A percentile compares a stretch with the other conserved stretches of the same genome.
Evolutionary conservation across 1,140 invertebrate genomes (phyloP).

Genomic region (Chymomyza costata): DNA sequence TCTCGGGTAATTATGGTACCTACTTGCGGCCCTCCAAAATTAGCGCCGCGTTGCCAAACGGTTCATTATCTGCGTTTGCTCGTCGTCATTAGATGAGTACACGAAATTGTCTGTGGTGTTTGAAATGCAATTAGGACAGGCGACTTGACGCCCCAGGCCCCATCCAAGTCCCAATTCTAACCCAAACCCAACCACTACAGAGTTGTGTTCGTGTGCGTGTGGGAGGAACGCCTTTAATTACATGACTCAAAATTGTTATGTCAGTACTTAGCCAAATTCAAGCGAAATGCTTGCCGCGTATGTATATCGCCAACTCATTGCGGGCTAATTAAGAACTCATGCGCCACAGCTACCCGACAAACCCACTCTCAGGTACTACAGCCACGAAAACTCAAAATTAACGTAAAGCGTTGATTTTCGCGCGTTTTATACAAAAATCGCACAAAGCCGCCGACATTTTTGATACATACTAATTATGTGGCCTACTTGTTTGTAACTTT

Average conservation of each 20-base stretch:
- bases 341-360: constrained; percentile 29
- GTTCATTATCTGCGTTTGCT: constrained; percentile 52
- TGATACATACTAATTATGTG: too few relatives aligned
- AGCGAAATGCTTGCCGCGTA: constrained; percentile 30
- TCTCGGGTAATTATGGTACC: constrained; percentile 45
- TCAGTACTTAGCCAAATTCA: constrained; percentile 13
- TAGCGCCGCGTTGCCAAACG: constrained; percentile 46
- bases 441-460: too few relatives aligned
- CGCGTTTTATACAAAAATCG: constrained; percentile 37
- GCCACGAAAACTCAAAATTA: constrained; percentile 11
- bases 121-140: constrained; percentile 56
- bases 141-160: constrained; percentile 12
- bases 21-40: constrained; percentile 34
- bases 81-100: constrained; percentile 45
- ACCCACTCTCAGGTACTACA: constrained; percentile 19
- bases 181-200: constrained; percentile 5
- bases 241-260: constrained; percentile 51
- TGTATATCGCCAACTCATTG: constrained; percentile 61
- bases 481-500: too few relatives aligned
- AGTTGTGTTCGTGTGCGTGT: neutral
- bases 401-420: constrained; percentile 32
- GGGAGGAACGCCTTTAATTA: constrained; percentile 34
- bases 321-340: constrained; percentile 62
- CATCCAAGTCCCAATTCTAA: constrained; percentile 1
- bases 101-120: constrained; percentile 44